Evolutionary conservation across 2,888 invertebrate species (phyloP), one percentile per base, ranked within the genome.

Genomic region (Morpho helenor): DNA sequence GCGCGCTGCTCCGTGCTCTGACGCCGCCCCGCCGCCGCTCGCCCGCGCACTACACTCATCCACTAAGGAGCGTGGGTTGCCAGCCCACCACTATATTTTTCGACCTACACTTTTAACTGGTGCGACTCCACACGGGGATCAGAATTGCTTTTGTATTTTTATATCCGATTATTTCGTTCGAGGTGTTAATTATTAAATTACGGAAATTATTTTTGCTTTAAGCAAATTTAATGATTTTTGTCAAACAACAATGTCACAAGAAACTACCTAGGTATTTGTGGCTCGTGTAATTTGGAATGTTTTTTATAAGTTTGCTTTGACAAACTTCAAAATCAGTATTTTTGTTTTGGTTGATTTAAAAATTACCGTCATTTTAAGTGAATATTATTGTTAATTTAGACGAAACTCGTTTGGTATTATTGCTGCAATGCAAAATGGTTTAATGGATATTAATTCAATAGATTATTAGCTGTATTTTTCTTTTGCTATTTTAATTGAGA

Each of bases 1-100:
- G 94, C 96, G 56, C 94, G 96, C 84, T 97, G 97, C 93, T 93
- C 94, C 84, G 87, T 97, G 91, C 96, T 97, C 93, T 97, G 96
- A 97, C 96, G 94, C 61, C 63, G 63, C 63, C 59, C 62, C 63
- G 66, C 61, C 59, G 56, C 61, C 59, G 56, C 61, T 61, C 66
- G 57, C 61, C 57, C 63, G 65, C 70, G 64, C 68, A 61, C 56
- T 56, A 43, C 57, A 57, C 67, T 61, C 66, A 66, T 68, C 57
- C 66, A 62, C 49, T 62, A 60, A 63, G 64, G 69, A 56, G 66
- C 67, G 61, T 66, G 64, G 67, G 68, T 57, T 62, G 64, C 68
- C 46, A 57, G 74, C 79, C 82, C 79, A 80, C 82, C 81, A 77
- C 78, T 80, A 82, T 86, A 86, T 87, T 87, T 89, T 87, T 87